Percentiles rank a stretch among this genome's conserved stretches.
phyloP scores from a whole-genome alignment of 2,888 invertebrate genomes.

The Erebia aethiops region DNA sequence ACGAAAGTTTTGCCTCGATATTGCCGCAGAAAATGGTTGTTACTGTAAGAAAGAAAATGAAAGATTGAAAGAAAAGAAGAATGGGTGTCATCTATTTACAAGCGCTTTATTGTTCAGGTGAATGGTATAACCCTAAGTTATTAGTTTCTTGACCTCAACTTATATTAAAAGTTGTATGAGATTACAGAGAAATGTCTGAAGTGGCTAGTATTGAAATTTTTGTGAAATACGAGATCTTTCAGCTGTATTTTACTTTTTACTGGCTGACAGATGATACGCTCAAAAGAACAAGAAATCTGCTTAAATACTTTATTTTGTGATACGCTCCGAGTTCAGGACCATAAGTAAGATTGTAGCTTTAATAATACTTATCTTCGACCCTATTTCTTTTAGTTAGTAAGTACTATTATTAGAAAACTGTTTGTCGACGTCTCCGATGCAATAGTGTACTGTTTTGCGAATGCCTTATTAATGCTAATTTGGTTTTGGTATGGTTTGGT shows the following conservation, averaged over 20 bases:
- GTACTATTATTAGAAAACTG: too few relatives aligned
- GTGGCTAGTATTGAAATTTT: not conserved
- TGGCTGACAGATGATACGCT: too few relatives aligned
- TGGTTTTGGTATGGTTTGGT: too few relatives aligned
- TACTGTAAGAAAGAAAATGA: slow-evolving; percentile 18
- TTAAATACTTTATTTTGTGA: too few relatives aligned
- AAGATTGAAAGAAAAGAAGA: slow-evolving; percentile 13
- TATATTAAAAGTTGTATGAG: slow-evolving; percentile 16
- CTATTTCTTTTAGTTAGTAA: too few relatives aligned
- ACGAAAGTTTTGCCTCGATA: not conserved
- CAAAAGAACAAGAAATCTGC: too few relatives aligned
- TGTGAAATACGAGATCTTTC: not conserved
- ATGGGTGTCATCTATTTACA: slow-evolving; percentile 15
- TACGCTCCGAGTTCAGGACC: too few relatives aligned
- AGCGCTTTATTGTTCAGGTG: slow-evolving; percentile 17
- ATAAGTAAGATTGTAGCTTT: too few relatives aligned
- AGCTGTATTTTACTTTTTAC: slow-evolving; percentile 3
- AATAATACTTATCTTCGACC: too few relatives aligned
- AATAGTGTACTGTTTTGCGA: too few relatives aligned
- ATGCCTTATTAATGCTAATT: too few relatives aligned
- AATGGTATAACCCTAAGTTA: slow-evolving; percentile 12
- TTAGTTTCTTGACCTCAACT: slow-evolving; percentile 17
- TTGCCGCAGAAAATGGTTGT: slow-evolving; percentile 3
- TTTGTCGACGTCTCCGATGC: too few relatives aligned
- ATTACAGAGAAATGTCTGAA: slow-evolving; percentile 4